Percentiles rank a stretch among this genome's conserved stretches.
phyloP scores from a whole-genome alignment of 2,888 invertebrate genomes.

The Lamellibrachia columna region DNA sequence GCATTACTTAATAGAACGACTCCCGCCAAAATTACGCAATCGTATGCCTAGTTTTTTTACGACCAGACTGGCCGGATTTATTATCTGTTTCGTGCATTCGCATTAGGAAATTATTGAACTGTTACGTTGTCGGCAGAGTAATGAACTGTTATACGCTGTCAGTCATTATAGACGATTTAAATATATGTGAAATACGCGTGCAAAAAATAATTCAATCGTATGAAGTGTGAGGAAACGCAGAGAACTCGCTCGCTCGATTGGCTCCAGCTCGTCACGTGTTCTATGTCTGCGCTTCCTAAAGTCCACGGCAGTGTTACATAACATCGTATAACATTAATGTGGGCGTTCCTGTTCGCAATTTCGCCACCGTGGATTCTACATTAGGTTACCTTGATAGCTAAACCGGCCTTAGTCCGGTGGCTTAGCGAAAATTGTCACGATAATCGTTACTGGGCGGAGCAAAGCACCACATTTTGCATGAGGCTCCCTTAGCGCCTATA shows the following conservation, averaged over 20 bases:
- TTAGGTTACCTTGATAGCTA: neutral
- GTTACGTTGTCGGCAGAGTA: neutral
- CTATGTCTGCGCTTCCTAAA: neutral
- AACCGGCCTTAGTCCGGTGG: neutral
- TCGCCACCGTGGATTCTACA: neutral
- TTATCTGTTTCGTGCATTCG: neutral
- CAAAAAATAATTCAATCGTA: neutral
- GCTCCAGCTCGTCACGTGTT: neutral
- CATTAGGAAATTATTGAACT: neutral
- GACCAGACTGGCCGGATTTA: neutral
- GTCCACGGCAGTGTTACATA: neutral
- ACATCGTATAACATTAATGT: slow-evolving; percentile 11
- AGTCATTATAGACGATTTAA: neutral
- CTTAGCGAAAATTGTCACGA: too few species aligned
- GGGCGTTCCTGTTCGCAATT: neutral
- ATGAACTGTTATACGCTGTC: neutral
- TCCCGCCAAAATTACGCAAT: slow-evolving; percentile 16
- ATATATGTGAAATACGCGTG: slow-evolving; percentile 12
- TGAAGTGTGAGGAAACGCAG: neutral
- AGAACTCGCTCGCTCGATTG: slow-evolving; percentile 9
- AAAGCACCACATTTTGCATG: too few species aligned
- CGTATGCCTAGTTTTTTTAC: neutral
- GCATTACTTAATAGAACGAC: slow-evolving; percentile 7
- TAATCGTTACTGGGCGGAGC: too few species aligned
- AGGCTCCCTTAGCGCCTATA: too few species aligned